Base-by-base conservation (phyloP, 1,140 invertebrate species). In the Teleogryllus occipitalis region DNA sequence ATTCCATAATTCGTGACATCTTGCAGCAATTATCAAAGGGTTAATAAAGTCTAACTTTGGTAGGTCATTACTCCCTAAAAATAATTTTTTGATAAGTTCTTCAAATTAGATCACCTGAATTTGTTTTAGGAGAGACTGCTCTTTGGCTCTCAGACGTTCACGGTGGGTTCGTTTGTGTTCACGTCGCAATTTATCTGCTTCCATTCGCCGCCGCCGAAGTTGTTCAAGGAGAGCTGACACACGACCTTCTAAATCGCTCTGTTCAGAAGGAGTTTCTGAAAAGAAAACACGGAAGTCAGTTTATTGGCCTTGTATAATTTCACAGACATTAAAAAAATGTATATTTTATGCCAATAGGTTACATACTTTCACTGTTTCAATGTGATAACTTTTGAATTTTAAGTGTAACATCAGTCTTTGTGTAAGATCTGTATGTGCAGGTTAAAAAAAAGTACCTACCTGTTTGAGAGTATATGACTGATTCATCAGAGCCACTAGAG, bases 231-330 rank as follows among this genome's bases (percentile, higher is more conserved):
- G 78, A 14, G 78, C 78, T 21, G 78, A 22, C 21, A 78, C 65
- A 8, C 78, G 46, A 21, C 78, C 78, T 73, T 78, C 78, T n/a
- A 74, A 27, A 48, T 78, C 78, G 7, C 78, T 78, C 54, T 78
- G 78, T 7, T 78, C 78, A 18, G 78, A 78, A 22, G 65, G n/a
- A 65, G 78, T 78, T 73, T 78, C 78, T 77, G 74, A n/a, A 46
- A 8, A 75, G 18, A 75, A 75, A 46, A 75, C 27, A 39, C 27
- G 5, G 27, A 39, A 39, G 1, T 39, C 1, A 39, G 27, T 39
- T 39, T 39, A 39, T 39, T 39, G 27, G 27, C 27, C 27, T 39
- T 39, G 5, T 39, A 39, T 39, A 39, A n/a, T 39, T 39, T 39
- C 27, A 2, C 27, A 39, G 27, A 39, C 1, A 39, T 39, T 39